Evolutionary conservation across 2,888 invertebrate genomes (phyloP).

Genomic region (Drosophila suboccidentalis): DNA sequence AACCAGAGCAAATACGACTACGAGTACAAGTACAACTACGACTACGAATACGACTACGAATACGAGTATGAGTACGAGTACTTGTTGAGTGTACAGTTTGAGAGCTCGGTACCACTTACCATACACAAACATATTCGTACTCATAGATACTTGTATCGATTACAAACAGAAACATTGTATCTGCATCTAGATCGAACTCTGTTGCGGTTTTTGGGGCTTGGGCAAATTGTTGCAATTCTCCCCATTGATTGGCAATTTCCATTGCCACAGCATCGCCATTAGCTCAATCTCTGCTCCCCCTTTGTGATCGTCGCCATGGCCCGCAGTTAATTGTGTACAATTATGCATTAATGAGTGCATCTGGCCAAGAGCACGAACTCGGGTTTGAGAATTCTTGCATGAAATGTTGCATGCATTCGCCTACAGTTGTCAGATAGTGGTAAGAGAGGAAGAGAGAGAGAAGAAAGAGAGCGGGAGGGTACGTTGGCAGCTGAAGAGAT

Average conservation of each 20-base stretch:
- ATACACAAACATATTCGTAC: constrained; percentile 22
- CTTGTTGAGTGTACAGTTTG: constrained; percentile 24
- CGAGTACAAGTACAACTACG: constrained; percentile 24
- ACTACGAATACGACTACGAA: background rate
- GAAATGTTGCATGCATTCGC: constrained; percentile 69
- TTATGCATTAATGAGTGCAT: constrained; percentile 81
- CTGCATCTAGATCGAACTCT: constrained; percentile 32
- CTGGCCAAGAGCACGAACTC: constrained; percentile 79
- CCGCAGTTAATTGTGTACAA: constrained; percentile 76
- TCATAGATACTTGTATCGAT: constrained; percentile 54
- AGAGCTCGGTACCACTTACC: constrained; percentile 21
- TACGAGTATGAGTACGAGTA: constrained; percentile 27
- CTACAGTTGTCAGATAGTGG: background rate
- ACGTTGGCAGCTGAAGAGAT: constrained; percentile 14
- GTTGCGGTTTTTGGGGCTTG: constrained; percentile 34
- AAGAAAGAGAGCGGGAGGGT: background rate
- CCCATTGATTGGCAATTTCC: constrained; percentile 68
- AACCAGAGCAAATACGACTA: constrained; percentile 51
- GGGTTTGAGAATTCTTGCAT: constrained; percentile 74
- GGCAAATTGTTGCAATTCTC: constrained; percentile 63
- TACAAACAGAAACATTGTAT: constrained; percentile 41
- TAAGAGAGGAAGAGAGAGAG: background rate
- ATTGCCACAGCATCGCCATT: constrained; percentile 62
- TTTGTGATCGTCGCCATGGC: constrained; percentile 20
- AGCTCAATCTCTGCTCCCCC: constrained; percentile 26